Conservation (phyloP, 2,888 invertebrate species). For the Torymus tubicola region DNA sequence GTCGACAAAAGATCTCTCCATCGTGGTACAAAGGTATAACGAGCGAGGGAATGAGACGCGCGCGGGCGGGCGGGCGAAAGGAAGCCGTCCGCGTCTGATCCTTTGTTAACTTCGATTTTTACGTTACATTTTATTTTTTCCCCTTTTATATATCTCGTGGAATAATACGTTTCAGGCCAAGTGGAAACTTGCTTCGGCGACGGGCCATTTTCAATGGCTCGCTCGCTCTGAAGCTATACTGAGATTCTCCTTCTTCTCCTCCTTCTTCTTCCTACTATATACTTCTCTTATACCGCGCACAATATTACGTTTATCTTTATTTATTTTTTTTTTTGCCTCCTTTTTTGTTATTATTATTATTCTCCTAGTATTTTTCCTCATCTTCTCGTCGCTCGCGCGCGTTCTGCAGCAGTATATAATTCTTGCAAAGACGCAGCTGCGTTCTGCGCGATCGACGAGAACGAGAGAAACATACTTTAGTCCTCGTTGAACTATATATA, state of each 20-base stretch:
- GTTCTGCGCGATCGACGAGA: too few species aligned
- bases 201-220: conserved; percentile 39
- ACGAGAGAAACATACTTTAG: too few species aligned
- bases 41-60: neutral
- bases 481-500: too few species aligned
- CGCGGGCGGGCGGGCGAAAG: conserved; percentile 13
- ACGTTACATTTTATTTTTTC: conserved; percentile 4
- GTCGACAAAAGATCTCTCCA: too few species aligned
- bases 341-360: too few species aligned
- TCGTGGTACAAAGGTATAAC: neutral
- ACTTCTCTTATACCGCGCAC: neutral
- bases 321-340: too few species aligned
- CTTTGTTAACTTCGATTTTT: conserved; percentile 25
- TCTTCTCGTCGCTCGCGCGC: too few species aligned
- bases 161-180: conserved; percentile 64
- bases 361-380: too few species aligned
- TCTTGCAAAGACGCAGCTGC: too few species aligned
- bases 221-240: conserved; percentile 48
- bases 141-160: conserved; percentile 35
- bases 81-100: conserved; percentile 38
- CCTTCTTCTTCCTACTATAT: neutral
- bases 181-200: conserved; percentile 63
- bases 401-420: too few species aligned
- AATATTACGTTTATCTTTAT: too few species aligned
- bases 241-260: conserved; percentile 32